These are phyloP conservation scores for Drosophila neocordata DNA, from an alignment of 1,140 invertebrate species.

Conservation along the genomic window DNA sequence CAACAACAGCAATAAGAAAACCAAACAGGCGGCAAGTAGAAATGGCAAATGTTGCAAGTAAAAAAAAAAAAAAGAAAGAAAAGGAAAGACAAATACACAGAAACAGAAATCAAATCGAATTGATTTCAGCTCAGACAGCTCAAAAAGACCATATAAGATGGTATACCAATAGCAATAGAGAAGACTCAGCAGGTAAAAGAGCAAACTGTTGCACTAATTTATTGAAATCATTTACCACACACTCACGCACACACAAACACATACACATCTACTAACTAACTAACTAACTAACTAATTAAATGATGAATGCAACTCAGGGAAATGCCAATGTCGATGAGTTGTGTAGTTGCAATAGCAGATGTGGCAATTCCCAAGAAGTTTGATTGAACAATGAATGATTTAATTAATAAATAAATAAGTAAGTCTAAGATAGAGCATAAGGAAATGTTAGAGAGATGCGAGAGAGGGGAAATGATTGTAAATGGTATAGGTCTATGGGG, in stretches of 20 bases:
- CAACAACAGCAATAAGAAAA: not conserved
- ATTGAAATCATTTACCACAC: constrained; percentile 67
- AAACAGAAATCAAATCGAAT: constrained; percentile 41
- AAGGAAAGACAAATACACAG: not conserved
- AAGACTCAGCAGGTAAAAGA: not conserved
- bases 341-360: constrained; percentile 35
- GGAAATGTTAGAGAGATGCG: not conserved
- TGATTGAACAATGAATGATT: constrained; percentile 76
- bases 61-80: not conserved
- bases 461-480: not conserved
- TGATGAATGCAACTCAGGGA: constrained; percentile 65
- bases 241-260: constrained; percentile 43
- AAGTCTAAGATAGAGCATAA: not conserved
- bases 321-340: constrained; percentile 29
- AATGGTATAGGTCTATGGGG: not conserved
- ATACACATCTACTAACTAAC: constrained; percentile 15
- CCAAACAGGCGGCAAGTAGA: constrained; percentile 30
- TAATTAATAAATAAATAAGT: constrained; percentile 79
- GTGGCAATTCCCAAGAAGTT: constrained; percentile 60
- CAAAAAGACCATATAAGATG: not conserved
- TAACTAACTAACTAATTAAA: constrained; percentile 62
- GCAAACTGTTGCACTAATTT: constrained; percentile 61
- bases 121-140: constrained; percentile 41
- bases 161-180: not conserved
- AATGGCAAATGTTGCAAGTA: constrained; percentile 5